phyloP scores from a whole-genome alignment of 2,113 vertebrate species.

The Tapirus terrestris region DNA sequence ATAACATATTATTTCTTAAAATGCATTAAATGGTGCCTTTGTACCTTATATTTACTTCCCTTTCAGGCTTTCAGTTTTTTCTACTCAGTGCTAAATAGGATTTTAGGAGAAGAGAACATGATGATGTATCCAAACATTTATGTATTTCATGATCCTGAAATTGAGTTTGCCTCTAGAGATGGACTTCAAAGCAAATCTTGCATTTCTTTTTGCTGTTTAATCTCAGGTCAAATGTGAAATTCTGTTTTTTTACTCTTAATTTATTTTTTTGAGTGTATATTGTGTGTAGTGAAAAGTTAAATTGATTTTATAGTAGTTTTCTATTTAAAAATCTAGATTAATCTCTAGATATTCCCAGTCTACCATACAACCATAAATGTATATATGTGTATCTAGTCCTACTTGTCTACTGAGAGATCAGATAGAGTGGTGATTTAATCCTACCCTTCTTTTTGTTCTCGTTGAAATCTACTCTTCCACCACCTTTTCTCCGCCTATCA shows the following conservation, averaged over 20 bases:
- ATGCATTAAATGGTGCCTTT: background rate
- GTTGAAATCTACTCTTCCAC: background rate
- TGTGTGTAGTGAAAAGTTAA: constrained; percentile 13
- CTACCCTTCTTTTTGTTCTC: background rate
- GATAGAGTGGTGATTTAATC: background rate
- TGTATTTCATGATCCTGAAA: background rate
- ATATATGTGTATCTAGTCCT: background rate
- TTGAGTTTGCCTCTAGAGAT: constrained; percentile 36
- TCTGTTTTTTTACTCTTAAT: background rate
- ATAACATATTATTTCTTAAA: constrained; percentile 7
- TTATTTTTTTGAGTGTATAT: constrained; percentile 23
- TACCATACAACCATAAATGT: background rate
- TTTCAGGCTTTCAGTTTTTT: constrained; percentile 11
- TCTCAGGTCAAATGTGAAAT: constrained; percentile 1
- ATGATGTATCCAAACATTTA: constrained; percentile 1
- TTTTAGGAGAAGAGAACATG: constrained; percentile 14
- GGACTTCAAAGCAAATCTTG: background rate
- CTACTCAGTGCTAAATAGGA: background rate
- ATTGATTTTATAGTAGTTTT: constrained; percentile 22
- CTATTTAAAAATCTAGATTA: background rate
- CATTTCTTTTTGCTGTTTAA: background rate
- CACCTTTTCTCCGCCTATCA: background rate
- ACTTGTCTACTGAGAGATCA: background rate
- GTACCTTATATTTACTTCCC: background rate
- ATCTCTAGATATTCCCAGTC: background rate